phyloP scores from a whole-genome alignment of 1,140 invertebrate species.

The Ctenoplectra terminalis region DNA sequence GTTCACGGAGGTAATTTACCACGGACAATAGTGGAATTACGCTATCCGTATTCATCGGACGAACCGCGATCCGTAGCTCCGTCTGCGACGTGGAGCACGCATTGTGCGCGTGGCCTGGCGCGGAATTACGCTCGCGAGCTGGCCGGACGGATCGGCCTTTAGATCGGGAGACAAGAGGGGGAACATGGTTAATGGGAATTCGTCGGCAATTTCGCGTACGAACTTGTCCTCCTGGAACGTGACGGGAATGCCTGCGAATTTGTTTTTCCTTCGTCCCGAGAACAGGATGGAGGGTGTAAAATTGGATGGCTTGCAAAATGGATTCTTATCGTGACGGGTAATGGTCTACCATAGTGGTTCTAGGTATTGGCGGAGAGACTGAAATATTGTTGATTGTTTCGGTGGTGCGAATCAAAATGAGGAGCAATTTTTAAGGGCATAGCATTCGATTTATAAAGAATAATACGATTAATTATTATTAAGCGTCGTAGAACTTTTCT shows the following conservation, averaged over 20 bases:
- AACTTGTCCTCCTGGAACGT: conserved; percentile 57
- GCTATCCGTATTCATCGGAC: conserved; percentile 57
- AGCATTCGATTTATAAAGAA: too few species aligned
- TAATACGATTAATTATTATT: too few species aligned
- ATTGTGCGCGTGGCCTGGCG: neutral
- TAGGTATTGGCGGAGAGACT: neutral
- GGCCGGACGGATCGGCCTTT: conserved; percentile 42
- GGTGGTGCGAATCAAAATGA: neutral
- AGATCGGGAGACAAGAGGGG: conserved; percentile 50
- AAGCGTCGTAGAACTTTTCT: neutral
- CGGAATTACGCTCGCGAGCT: conserved; percentile 56
- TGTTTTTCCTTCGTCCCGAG: neutral
- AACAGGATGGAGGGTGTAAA: neutral
- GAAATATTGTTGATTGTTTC: too few species aligned
- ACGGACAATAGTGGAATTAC: conserved; percentile 28
- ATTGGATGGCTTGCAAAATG: conserved; percentile 32
- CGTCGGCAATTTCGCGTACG: conserved; percentile 59
- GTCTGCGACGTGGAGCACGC: neutral
- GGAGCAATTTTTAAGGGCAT: too few species aligned
- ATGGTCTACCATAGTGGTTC: neutral
- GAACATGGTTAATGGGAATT: conserved; percentile 56
- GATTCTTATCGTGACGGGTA: conserved; percentile 18
- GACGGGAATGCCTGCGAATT: conserved; percentile 50
- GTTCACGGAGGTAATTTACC: conserved; percentile 33
- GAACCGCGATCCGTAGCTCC: conserved; percentile 31